A percentile compares a stretch with the other conserved stretches of the same genome.
phyloP scores from a whole-genome alignment of 2,113 vertebrate species.

The Urocitellus parryii region DNA sequence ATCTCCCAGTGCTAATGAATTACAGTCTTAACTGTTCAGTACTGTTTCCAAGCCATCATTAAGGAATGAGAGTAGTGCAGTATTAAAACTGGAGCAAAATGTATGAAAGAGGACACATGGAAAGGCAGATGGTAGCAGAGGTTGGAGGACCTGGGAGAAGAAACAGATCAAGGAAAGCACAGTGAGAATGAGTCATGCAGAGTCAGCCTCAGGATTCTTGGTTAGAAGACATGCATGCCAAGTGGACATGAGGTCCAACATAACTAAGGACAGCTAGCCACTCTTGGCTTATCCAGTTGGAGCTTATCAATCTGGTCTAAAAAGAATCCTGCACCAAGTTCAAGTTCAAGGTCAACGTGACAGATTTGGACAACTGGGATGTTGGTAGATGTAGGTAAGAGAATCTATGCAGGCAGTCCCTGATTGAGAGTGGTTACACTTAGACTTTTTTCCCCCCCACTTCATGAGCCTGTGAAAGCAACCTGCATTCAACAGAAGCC shows the following conservation, averaged over 20 bases:
- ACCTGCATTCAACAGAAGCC: background rate
- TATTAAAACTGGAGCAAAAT: background rate
- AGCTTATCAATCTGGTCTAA: background rate
- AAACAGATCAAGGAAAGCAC: background rate
- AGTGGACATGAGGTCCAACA: accelerated
- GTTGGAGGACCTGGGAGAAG: background rate
- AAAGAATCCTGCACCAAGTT: background rate
- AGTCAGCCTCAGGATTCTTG: too few relatives aligned
- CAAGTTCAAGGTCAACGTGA: background rate
- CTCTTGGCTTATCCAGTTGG: background rate
- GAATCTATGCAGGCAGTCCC: background rate
- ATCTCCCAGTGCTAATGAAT: slow-evolving; percentile 53
- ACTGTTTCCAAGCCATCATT: background rate
- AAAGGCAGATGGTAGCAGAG: background rate
- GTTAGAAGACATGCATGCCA: too few relatives aligned
- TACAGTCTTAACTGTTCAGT: background rate
- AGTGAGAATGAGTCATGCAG: accelerated
- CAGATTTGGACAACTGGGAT: background rate
- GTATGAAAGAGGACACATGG: background rate
- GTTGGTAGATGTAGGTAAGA: background rate
- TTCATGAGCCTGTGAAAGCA: background rate
- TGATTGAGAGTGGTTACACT: accelerated
- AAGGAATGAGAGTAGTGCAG: background rate
- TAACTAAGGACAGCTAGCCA: background rate
- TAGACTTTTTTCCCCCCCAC: background rate